phyloP scores from a whole-genome alignment of 37 sponge, comb jelly and placozoan genomes.

The Spongilla lacustris region DNA sequence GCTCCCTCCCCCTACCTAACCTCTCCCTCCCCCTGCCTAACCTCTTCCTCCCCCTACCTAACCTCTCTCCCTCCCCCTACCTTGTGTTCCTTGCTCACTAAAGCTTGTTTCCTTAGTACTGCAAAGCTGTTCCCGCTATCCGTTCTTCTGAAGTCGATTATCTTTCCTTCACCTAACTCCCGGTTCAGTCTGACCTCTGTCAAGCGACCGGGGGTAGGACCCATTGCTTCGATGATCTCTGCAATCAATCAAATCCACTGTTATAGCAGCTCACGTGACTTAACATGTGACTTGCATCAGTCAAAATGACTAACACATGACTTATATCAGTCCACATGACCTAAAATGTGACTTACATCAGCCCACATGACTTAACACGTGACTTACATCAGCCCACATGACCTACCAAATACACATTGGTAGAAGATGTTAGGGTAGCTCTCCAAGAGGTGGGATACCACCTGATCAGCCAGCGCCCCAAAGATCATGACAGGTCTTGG shows the following conservation, averaged over 20 bases:
- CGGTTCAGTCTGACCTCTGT: slow-evolving; percentile 62
- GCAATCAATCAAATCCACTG: too few species aligned
- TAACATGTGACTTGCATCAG: too few species aligned
- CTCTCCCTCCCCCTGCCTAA: too few species aligned
- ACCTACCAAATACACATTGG: slow-evolving; percentile 48
- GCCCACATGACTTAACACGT: too few species aligned
- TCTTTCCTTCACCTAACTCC: slow-evolving; percentile 46
- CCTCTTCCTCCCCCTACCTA: too few species aligned
- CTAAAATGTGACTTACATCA: too few species aligned
- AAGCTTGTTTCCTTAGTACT: slow-evolving; percentile 24
- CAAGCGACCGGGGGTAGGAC: slow-evolving; percentile 36
- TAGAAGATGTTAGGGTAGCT: slow-evolving; percentile 70
- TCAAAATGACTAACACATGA: too few species aligned
- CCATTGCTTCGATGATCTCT: slow-evolving; percentile 65
- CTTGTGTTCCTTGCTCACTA: slow-evolving; percentile 30
- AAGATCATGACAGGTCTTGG: slow-evolving; percentile 67
- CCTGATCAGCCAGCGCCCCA: slow-evolving; percentile 64
- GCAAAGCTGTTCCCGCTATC: slow-evolving; percentile 43
- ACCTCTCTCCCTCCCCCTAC: slow-evolving; percentile 6
- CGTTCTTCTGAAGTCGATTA: slow-evolving; percentile 34
- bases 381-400: too few species aligned
- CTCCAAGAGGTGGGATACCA: slow-evolving; percentile 60
- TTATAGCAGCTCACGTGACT: too few species aligned
- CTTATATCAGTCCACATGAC: too few species aligned
- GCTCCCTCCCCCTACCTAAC: too few species aligned